phyloP scores from a whole-genome alignment of 2,797 vertebrate species.

The Prionace glauca region DNA sequence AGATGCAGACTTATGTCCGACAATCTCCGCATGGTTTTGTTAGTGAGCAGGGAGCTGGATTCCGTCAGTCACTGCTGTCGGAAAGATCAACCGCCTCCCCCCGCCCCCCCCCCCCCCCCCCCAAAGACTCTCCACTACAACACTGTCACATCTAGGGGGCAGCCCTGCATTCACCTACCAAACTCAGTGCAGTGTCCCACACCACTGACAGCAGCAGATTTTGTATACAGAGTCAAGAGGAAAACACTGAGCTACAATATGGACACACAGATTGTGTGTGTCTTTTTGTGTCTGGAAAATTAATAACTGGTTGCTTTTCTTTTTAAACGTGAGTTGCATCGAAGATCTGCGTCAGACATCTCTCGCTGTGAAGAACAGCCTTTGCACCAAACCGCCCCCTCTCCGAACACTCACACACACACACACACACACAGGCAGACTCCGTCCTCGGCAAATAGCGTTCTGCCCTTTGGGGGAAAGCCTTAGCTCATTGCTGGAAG shows the following conservation, averaged over 20 bases:
- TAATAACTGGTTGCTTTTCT: neutral
- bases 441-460: neutral
- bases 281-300: too few species aligned
- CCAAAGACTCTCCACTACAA: conserved; percentile 41
- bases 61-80: conserved; percentile 28
- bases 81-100: conserved; percentile 47
- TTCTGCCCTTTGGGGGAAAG: neutral
- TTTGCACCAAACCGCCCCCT: conserved; percentile 31
- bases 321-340: neutral
- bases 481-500: neutral
- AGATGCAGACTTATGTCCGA: conserved; percentile 42
- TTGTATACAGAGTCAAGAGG: neutral
- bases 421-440: neutral
- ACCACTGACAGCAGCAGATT: neutral
- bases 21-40: conserved; percentile 37
- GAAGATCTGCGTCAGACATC: conserved; percentile 25
- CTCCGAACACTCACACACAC: too few species aligned
- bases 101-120: conserved; percentile 42
- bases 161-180: conserved; percentile 33
- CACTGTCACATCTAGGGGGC: conserved; percentile 41
- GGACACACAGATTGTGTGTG: too few species aligned
- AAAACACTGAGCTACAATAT: neutral
- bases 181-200: conserved; percentile 40
- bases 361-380: neutral
- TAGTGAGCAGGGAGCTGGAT: neutral